Conservation (phyloP, 2,113 vertebrate genomes). For the Pseudorectes ferrugineus region DNA sequence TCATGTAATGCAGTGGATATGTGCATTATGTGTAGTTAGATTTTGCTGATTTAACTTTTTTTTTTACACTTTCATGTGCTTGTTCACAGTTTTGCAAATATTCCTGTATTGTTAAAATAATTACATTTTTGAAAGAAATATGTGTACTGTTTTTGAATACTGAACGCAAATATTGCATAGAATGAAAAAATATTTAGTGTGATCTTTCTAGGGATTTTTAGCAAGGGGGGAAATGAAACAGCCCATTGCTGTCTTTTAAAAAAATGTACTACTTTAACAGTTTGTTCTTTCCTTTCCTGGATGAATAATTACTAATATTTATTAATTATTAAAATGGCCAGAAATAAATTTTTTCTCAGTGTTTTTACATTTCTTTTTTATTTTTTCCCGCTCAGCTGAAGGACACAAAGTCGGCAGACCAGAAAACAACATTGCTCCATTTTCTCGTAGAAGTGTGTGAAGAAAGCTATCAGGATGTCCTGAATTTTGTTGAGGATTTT, state of each 20-base stretch:
- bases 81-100: neutral
- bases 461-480: constrained; percentile 83
- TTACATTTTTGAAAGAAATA: neutral
- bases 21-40: neutral
- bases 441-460: constrained; percentile 92
- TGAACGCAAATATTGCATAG: neutral
- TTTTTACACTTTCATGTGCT: neutral
- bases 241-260: neutral
- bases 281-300: neutral
- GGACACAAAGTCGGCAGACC: constrained; percentile 92
- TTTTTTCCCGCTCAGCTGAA: constrained; percentile 75
- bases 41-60: neutral
- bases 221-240: neutral
- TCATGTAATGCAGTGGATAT: neutral
- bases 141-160: neutral
- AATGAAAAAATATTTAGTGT: neutral
- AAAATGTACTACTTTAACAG: neutral
- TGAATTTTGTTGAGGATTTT: constrained; percentile 86
- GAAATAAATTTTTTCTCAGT: neutral
- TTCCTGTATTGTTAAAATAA: neutral
- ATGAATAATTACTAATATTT: neutral
- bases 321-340: neutral
- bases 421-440: constrained; percentile 91
- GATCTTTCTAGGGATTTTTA: neutral
- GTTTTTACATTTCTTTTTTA: neutral